These are phyloP conservation scores for Ligdia adustata DNA, from an alignment of 2,888 invertebrate species.

Conservation along the genomic window DNA sequence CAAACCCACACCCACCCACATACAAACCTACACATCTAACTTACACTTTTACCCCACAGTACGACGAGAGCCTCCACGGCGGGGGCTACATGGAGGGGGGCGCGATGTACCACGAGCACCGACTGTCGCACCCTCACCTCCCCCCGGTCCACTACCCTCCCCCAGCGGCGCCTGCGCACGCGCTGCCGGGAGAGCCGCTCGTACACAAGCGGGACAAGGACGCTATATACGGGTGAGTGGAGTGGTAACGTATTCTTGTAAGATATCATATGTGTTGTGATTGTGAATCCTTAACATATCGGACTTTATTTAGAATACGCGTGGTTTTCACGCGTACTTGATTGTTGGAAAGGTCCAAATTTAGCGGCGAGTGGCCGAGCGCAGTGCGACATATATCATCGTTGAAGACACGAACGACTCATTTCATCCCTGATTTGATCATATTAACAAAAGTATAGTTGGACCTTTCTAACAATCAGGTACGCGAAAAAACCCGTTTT, in stretches of 20 bases:
- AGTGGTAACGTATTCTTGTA: conserved; percentile 65
- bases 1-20: conserved; percentile 3
- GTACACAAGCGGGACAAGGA: conserved; percentile 99
- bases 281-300: background rate
- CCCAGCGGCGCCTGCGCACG: conserved; percentile 94
- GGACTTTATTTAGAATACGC: background rate
- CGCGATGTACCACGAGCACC: conserved; percentile 91
- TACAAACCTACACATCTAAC: conserved; percentile 3
- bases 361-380: too few relatives aligned
- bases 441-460: too few relatives aligned
- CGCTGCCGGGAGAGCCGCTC: conserved; percentile 93
- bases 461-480: too few relatives aligned
- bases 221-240: conserved; percentile 98
- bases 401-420: too few relatives aligned
- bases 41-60: conserved; percentile 82
- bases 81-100: conserved; percentile 93
- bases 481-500: too few relatives aligned
- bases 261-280: conserved; percentile 28
- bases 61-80: conserved; percentile 96
- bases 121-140: conserved; percentile 90
- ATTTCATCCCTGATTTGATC: too few relatives aligned
- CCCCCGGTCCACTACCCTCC: conserved; percentile 91
- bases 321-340: too few relatives aligned
- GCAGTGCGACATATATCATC: too few relatives aligned
- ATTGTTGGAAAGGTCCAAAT: too few relatives aligned